Evolutionary conservation across 2,113 vertebrate species (phyloP), one percentile per base, ranked within the genome.

Genomic region (Myotis yumanensis): DNA sequence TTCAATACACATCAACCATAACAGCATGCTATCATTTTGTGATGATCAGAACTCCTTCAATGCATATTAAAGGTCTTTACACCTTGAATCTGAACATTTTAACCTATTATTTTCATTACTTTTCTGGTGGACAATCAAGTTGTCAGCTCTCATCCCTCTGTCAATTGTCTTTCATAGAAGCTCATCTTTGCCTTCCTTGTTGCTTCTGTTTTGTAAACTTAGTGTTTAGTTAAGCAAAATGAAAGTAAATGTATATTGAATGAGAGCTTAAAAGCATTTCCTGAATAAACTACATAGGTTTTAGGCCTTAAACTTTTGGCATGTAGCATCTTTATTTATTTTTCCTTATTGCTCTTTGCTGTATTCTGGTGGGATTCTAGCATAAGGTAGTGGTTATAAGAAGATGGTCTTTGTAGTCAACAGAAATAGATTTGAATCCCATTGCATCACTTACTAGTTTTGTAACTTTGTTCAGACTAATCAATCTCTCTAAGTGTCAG

Each of bases 121-220:
- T 93, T 75, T 68, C 48, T 77, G 57, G 18, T 83, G 59, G 37
- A 57, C 23, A 66, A 35, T 48, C 30, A 66, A 54, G 37, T 18
- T 76, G 79, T 83, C 59, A 35, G 17, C 17, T 75, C 69, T 83
- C 37, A 66, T 1, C 5, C 17, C 30, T 75, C 57, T 35, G 48
- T 46, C 59, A 68, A 3, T 68, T 85, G 35, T 59, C 48, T 86
- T 69, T 30, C 11, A 4, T 12, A n/a, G 54, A 75, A 46, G 11
- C 20, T 73, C 28, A 37, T 82, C 20, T 8, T 54, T 35, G 12
- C 30, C 35, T 89, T 82, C 22, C 54, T 52, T 51, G 9, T 46
- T 82, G 68, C 35, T 82, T 93, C 77, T 75, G 85, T 81, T 82
- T 75, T 93, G 43, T 75, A 52, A 89, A 73, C 5, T 22, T 89